Conservation (phyloP, 2,888 invertebrate genomes). For the Adineta ricciae region DNA sequence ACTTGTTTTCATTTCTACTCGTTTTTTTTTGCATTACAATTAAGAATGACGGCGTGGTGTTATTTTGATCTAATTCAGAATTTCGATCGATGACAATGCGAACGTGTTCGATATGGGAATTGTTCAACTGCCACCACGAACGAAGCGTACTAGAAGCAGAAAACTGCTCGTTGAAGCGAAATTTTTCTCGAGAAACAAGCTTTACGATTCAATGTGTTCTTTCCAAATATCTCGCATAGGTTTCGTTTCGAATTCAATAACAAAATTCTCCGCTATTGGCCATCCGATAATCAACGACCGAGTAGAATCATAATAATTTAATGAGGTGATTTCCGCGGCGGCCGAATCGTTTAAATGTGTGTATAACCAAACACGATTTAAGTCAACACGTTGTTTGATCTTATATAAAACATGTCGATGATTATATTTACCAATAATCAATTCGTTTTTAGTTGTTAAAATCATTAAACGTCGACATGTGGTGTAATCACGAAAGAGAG, state of each 20-base stretch:
- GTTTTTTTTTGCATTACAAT: background rate
- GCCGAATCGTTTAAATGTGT: background rate
- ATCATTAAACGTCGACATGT: background rate
- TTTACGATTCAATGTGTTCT: background rate
- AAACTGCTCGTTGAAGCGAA: background rate
- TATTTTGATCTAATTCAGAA: background rate
- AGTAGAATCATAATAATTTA: background rate
- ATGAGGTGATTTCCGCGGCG: background rate
- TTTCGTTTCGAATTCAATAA: background rate
- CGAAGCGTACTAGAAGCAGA: background rate
- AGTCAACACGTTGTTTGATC: background rate
- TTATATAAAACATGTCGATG: background rate
- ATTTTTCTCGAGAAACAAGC: background rate
- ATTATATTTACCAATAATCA: background rate
- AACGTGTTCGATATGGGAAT: background rate
- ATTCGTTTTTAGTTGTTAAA: background rate
- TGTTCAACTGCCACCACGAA: background rate
- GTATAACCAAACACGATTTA: background rate
- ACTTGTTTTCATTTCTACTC: no score
- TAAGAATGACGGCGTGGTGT: background rate
- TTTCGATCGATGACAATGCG: background rate
- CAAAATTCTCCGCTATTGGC: conserved; percentile 8
- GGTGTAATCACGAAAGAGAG: background rate
- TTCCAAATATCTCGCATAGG: background rate
- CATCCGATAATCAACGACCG: background rate